These are phyloP conservation scores for Philhelius pedissequus DNA, from an alignment of 2,888 invertebrate species.

Conservation along the genomic window DNA sequence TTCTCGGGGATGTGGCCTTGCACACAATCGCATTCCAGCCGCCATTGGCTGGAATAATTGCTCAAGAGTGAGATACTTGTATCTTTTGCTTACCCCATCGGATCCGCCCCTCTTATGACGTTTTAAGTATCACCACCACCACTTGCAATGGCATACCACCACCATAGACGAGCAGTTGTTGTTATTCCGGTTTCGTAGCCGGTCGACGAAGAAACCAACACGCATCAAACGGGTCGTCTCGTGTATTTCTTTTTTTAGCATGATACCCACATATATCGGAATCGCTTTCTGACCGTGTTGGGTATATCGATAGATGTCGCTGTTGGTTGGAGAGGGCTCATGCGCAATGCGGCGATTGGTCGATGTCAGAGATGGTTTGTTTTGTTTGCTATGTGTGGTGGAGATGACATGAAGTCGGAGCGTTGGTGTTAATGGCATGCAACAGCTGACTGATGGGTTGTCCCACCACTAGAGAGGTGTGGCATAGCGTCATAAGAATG, in stretches of 20 bases:
- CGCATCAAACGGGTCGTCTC: constrained; percentile 45
- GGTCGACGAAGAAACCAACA: constrained; percentile 30
- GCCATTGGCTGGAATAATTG: constrained; percentile 31
- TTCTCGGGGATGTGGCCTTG: constrained; percentile 62
- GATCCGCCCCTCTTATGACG: constrained; percentile 19
- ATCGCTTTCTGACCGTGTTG: constrained; percentile 42
- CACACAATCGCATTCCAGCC: constrained; percentile 33
- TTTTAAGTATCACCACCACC: constrained; percentile 23
- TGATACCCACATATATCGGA: constrained; percentile 56
- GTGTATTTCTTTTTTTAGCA: constrained; percentile 50
- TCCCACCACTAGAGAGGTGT: constrained; percentile 29
- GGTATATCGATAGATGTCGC: constrained; percentile 63
- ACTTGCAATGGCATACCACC: constrained; percentile 23
- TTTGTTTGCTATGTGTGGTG: constrained; percentile 43
- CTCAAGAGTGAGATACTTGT: constrained; percentile 42
- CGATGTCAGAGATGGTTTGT: constrained; percentile 38
- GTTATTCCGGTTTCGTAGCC: constrained; percentile 66
- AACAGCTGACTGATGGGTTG: constrained; percentile 65
- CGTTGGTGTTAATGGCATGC: constrained; percentile 57
- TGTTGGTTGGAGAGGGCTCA: constrained; percentile 63
- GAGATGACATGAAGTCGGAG: constrained; percentile 26
- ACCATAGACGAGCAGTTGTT: constrained; percentile 44
- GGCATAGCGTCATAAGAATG: not conserved
- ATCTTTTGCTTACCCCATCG: constrained; percentile 1
- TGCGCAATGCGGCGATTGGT: constrained; percentile 61